These are phyloP conservation scores for Panthera uncia DNA, from an alignment of 2,113 vertebrate genomes.

Conservation along the genomic window DNA sequence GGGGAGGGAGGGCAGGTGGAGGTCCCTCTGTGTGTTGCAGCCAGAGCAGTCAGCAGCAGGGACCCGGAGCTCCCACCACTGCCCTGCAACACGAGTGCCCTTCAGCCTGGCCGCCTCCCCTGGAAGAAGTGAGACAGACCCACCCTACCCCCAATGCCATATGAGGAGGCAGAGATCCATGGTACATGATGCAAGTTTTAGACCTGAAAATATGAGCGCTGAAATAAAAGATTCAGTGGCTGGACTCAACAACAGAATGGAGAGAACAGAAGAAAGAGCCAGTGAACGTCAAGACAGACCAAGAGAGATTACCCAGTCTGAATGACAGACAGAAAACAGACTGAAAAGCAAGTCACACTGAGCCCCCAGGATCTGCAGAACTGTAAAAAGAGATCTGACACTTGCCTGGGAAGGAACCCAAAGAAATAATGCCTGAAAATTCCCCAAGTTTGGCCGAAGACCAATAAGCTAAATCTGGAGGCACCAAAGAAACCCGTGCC, in stretches of 20 bases:
- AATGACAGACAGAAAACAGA: not conserved
- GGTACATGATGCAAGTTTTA: not conserved
- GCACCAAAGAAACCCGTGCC: not conserved
- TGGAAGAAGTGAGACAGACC: too few relatives aligned
- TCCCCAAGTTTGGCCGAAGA: not conserved
- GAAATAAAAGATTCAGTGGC: not conserved
- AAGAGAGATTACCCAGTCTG: not conserved
- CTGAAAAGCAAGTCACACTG: too few relatives aligned
- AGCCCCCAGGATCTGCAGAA: not conserved
- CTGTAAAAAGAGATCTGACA: not conserved
- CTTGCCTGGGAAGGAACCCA: not conserved
- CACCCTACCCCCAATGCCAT: not conserved
- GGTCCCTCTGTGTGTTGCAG: not conserved
- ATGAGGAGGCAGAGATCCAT: not conserved
- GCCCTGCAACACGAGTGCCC: not conserved
- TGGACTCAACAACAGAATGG: not conserved
- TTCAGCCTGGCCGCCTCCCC: too few relatives aligned
- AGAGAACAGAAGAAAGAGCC: not conserved
- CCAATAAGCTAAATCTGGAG: not conserved
- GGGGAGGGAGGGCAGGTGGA: not conserved
- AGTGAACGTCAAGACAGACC: not conserved
- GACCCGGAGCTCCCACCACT: accelerated
- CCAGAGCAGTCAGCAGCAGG: not conserved
- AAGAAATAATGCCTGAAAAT: not conserved
- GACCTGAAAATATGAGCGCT: not conserved